Percentiles rank a stretch among this genome's conserved stretches.
Conservation (phyloP, 1,140 invertebrate genomes). For the Drosophila pruinosa region DNA sequence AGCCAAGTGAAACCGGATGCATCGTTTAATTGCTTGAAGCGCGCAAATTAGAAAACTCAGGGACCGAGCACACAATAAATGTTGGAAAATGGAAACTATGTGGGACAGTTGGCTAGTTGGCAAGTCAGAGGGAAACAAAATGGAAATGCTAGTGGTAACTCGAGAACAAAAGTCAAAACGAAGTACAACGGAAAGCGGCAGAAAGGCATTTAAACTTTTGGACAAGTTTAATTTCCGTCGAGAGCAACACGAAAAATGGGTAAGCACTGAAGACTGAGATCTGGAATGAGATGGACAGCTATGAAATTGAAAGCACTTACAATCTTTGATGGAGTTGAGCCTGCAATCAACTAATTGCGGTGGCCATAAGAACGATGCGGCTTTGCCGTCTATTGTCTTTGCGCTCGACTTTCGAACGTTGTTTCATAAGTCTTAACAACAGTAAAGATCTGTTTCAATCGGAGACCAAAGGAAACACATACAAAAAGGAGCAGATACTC, state of each 20-base stretch:
- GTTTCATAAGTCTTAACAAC: conserved; percentile 22
- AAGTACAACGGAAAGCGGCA: conserved; percentile 67
- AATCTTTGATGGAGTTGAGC: conserved; percentile 68
- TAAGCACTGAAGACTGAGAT: not conserved
- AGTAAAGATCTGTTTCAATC: conserved; percentile 21
- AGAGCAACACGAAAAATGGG: conserved; percentile 36
- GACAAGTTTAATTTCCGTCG: conserved; percentile 79
- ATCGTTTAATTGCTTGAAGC: conserved; percentile 62
- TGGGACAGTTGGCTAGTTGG: not conserved
- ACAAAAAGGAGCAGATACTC: not conserved
- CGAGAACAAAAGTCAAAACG: conserved; percentile 70
- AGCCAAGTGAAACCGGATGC: conserved; percentile 29
- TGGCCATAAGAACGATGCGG: conserved; percentile 1
- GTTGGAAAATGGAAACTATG: conserved; percentile 28
- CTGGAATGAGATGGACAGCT: conserved; percentile 22
- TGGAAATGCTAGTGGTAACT: conserved; percentile 22
- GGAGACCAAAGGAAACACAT: not conserved
- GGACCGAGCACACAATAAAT: conserved; percentile 28
- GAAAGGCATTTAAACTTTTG: conserved; percentile 78
- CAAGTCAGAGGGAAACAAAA: not conserved
- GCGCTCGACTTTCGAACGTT: not conserved
- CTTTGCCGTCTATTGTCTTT: conserved; percentile 20
- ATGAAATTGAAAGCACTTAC: conserved; percentile 76
- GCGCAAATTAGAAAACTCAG: conserved; percentile 63
- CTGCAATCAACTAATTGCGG: conserved; percentile 75